Conservation (phyloP, 2,888 invertebrate genomes). For the Amphiduros pacificus region DNA sequence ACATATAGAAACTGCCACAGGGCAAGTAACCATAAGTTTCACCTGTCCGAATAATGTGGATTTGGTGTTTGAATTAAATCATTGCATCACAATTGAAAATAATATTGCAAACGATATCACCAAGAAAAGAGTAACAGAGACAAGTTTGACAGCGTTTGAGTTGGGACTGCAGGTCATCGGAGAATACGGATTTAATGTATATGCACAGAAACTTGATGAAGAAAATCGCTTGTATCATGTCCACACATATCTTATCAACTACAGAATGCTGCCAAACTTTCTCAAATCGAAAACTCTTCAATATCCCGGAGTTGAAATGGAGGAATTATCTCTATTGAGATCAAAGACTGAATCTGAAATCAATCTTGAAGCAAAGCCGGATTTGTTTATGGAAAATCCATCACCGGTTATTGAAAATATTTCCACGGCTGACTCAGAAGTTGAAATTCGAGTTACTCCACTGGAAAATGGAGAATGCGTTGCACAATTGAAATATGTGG, state of each 20-base stretch:
- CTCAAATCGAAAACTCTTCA: no score
- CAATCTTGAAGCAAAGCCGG: no score
- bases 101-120: conserved; percentile 35
- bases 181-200: conserved; percentile 52
- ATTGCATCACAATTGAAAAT: conserved; percentile 39
- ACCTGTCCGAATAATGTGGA: conserved; percentile 41
- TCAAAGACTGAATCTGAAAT: no score
- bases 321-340: no score
- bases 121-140: conserved; percentile 34
- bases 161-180: conserved; percentile 45
- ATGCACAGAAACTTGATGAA: conserved; percentile 41
- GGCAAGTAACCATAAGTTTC: conserved; percentile 39
- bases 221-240: conserved; percentile 19
- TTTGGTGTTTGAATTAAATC: conserved; percentile 47
- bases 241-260: conserved; percentile 19
- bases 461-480: no score
- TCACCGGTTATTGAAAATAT: no score
- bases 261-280: no score
- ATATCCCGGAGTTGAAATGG: no score
- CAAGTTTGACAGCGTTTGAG: conserved; percentile 45
- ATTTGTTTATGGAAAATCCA: no score
- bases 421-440: no score
- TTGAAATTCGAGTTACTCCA: no score
- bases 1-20: conserved; percentile 37
- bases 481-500: no score